Conservation (phyloP, 1,140 invertebrate species). For the Aphidius gifuensis region DNA sequence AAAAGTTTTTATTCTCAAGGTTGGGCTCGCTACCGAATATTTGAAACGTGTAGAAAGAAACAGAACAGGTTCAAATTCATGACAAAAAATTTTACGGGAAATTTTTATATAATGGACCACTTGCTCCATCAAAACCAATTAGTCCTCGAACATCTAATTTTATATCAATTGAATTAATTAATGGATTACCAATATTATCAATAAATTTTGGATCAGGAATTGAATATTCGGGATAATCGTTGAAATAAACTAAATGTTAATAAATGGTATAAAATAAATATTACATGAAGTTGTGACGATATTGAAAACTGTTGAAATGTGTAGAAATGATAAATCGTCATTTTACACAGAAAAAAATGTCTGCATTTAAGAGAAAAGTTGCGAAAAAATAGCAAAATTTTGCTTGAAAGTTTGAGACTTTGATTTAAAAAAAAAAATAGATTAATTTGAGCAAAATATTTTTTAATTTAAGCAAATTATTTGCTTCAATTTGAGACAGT, state of each 20-base stretch:
- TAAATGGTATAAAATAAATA: constrained; percentile 92
- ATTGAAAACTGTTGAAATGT: constrained; percentile 88
- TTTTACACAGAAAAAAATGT: no score
- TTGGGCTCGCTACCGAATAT: constrained; percentile 92
- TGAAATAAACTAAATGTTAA: constrained; percentile 86
- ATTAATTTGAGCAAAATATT: no score
- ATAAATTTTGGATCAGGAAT: constrained; percentile 94
- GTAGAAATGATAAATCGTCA: constrained; percentile 81
- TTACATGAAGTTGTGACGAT: constrained; percentile 92
- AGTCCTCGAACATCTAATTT: constrained; percentile 90
- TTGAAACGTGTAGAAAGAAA: constrained; percentile 94
- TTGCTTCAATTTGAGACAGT: no score
- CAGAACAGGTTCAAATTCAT: constrained; percentile 94
- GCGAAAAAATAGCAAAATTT: no score
- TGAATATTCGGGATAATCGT: constrained; percentile 86
- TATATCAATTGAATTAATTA: constrained; percentile 86
- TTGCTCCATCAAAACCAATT: constrained; percentile 84
- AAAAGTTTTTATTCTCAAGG: constrained; percentile 88
- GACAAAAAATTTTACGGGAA: constrained; percentile 86
- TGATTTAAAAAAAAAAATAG: no score
- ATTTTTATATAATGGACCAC: constrained; percentile 95
- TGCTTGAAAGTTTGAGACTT: no score
- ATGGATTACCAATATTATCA: constrained; percentile 83
- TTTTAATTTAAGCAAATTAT: no score
- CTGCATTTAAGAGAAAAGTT: no score